Evolutionary conservation across 1,140 invertebrate genomes (phyloP).

Genomic region (Procambarus virginalis): DNA sequence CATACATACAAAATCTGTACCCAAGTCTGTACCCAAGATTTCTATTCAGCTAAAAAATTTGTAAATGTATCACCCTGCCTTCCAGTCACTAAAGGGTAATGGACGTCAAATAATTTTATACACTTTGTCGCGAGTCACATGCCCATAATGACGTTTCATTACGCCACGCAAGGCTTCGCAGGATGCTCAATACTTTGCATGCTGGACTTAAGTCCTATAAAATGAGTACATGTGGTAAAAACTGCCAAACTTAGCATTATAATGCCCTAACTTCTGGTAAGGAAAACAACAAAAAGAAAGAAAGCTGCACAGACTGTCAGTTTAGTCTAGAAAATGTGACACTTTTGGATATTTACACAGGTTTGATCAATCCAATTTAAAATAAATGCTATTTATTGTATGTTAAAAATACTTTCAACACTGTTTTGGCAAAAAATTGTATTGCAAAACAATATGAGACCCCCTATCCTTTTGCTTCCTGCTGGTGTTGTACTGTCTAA

Average conservation of each 20-base stretch:
- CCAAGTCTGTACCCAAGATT: constrained; percentile 37
- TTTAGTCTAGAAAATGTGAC: background rate
- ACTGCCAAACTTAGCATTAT: background rate
- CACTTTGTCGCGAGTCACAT: constrained; percentile 40
- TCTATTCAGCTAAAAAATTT: constrained; percentile 30
- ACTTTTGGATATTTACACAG: background rate
- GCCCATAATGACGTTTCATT: constrained; percentile 20
- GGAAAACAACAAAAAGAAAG: background rate
- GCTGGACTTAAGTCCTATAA: constrained; percentile 31
- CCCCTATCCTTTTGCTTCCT: constrained; percentile 31
- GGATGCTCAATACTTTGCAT: constrained; percentile 24
- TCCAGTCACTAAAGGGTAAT: constrained; percentile 42
- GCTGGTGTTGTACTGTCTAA: constrained; percentile 44
- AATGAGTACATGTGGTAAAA: constrained; percentile 14
- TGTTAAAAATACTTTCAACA: background rate
- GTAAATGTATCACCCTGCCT: constrained; percentile 43
- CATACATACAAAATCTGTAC: background rate
- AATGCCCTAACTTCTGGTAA: background rate
- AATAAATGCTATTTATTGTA: background rate
- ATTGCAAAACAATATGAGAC: background rate
- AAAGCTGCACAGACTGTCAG: background rate
- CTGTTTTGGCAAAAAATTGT: background rate
- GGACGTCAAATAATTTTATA: constrained; percentile 49
- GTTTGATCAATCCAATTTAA: constrained; percentile 2
- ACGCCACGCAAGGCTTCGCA: constrained; percentile 23